Evolutionary conservation across 2,888 invertebrate species (phyloP).

Genomic region (Cephus sareptanus): DNA sequence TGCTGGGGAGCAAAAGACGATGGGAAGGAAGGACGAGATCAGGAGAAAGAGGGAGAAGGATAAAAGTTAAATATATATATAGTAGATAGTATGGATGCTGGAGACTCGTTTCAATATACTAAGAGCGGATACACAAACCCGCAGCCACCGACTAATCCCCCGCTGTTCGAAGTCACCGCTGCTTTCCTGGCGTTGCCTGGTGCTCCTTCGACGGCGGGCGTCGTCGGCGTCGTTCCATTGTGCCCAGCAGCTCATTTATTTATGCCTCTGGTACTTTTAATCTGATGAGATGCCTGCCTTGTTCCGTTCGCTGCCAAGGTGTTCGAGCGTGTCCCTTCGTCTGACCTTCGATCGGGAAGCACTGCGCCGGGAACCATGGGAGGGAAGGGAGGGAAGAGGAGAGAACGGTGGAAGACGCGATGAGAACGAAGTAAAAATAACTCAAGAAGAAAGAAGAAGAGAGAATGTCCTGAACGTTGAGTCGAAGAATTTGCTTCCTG

Average conservation of each 20-base stretch:
- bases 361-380: not conserved
- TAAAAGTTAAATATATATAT: constrained; percentile 7
- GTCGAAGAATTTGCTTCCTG: constrained; percentile 6
- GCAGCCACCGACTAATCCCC: constrained; percentile 46
- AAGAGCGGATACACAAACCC: constrained; percentile 58
- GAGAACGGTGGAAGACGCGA: not conserved
- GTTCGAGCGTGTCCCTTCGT: not conserved
- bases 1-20: constrained; percentile 1
- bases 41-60: constrained; percentile 30
- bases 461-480: not conserved
- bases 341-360: not conserved
- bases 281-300: constrained; percentile 51
- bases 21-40: constrained; percentile 38
- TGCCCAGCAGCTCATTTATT: constrained; percentile 47
- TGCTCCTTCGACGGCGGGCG: not conserved
- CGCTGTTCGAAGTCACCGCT: constrained; percentile 41
- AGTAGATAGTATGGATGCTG: constrained; percentile 16
- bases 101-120: constrained; percentile 56
- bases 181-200: not conserved
- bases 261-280: constrained; percentile 53
- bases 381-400: constrained; percentile 13
- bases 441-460: not conserved
- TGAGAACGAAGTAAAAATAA: not conserved
- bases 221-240: constrained; percentile 27
- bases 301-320: not conserved